Evolutionary conservation across 2,113 vertebrate species (phyloP).

Genomic region (Heterochromis multidens): DNA sequence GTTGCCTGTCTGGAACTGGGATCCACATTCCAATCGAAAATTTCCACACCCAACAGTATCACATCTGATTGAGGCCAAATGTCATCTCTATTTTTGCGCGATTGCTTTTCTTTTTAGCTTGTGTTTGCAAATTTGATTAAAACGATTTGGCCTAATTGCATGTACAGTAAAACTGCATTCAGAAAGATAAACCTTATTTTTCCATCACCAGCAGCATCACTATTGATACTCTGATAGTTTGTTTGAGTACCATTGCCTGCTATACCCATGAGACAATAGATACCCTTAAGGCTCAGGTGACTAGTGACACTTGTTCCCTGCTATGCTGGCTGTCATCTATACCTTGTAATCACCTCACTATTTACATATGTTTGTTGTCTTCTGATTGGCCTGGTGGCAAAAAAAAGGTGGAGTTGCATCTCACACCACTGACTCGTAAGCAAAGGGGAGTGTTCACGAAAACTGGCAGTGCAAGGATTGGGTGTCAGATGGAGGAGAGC

Average conservation of each 20-base stretch:
- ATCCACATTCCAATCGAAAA: constrained; percentile 35
- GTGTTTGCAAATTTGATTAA: not conserved
- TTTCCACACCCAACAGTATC: not conserved
- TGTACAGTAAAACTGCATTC: not conserved
- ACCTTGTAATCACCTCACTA: constrained; percentile 38
- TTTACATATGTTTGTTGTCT: constrained; percentile 27
- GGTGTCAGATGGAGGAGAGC: not conserved
- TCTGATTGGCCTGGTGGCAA: constrained; percentile 55
- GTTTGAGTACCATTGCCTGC: not conserved
- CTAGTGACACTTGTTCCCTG: constrained; percentile 37
- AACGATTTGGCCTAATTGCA: not conserved
- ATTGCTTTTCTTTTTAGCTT: not conserved
- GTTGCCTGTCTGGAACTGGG: constrained; percentile 27
- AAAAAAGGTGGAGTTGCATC: constrained; percentile 22
- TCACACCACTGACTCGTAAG: constrained; percentile 69
- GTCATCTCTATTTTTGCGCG: not conserved
- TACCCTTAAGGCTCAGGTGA: constrained; percentile 32
- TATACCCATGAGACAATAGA: constrained; percentile 3
- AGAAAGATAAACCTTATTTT: not conserved
- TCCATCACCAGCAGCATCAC: not conserved
- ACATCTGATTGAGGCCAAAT: not conserved
- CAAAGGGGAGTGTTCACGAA: constrained; percentile 43
- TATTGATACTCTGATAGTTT: not conserved
- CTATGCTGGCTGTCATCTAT: constrained; percentile 4
- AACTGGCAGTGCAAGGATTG: not conserved